These are phyloP conservation scores for Amazona vittata DNA, from an alignment of 2,113 vertebrate genomes.

Conservation along the genomic window DNA sequence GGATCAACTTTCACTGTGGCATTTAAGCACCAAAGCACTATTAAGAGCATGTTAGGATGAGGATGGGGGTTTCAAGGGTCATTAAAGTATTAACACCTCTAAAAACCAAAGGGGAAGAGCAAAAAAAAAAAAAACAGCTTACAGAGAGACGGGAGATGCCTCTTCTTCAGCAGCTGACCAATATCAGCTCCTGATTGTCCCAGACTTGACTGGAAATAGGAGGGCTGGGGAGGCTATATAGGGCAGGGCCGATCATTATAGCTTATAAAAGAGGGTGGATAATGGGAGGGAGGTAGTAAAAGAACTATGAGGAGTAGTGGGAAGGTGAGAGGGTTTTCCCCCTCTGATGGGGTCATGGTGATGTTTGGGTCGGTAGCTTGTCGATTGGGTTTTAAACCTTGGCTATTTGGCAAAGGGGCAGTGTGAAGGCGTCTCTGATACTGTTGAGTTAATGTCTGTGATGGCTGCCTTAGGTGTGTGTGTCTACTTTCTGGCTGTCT, in stretches of 20 bases:
- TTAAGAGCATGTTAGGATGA: no score
- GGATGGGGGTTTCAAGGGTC: background rate
- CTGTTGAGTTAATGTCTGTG: fast-evolving
- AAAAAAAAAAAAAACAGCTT: background rate
- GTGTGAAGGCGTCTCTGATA: fast-evolving
- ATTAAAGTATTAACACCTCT: background rate
- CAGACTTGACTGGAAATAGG: no score
- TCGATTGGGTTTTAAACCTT: background rate
- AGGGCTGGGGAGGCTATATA: background rate
- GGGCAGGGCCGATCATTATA: no score
- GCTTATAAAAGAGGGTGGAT: background rate
- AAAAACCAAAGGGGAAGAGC: background rate
- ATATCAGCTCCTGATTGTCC: background rate
- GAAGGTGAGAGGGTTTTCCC: background rate
- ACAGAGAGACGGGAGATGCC: background rate
- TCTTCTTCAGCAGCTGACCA: background rate
- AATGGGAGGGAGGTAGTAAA: fast-evolving
- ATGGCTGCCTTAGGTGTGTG: no score
- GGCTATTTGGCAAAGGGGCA: fast-evolving
- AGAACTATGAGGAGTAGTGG: no score
- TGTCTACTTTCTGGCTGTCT: background rate
- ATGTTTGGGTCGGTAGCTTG: background rate
- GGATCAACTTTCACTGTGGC: no score
- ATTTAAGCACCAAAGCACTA: fast-evolving
- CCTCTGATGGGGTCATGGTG: fast-evolving